Evolutionary conservation across 92 coral and sea anemone species (phyloP), one percentile per base, ranked within the genome.

Genomic region (Plumapathes pennacea): DNA sequence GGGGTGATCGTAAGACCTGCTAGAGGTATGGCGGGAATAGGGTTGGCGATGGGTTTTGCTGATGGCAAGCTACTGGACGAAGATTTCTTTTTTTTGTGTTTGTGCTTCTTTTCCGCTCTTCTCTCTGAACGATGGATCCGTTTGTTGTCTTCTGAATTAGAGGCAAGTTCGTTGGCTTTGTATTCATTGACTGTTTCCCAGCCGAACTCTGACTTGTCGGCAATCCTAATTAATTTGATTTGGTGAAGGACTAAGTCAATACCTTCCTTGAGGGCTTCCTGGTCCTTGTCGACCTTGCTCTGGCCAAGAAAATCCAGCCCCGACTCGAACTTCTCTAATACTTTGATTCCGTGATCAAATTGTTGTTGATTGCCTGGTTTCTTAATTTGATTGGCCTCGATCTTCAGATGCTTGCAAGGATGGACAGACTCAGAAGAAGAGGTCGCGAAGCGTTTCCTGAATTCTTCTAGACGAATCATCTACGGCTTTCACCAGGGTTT

Each of bases 111-210:
- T 22, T 57, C 23, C 10, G 49, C 64, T 10, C 49, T 57, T n/a
- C 32, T 57, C 27, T 57, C 64, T 1, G 49, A 38, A 24, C 34
- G 13, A 38, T n/a, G 27, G 28, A 57, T 57, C 3, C 32, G 36
- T 28, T 38, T 38, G 27, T 57, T 49, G 48, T 38, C 63, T 10
- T 57, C 63, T 2, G 63, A 38, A 37, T 57, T 25, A 1, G 64
- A 38, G 3, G 64, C 48, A 4, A 57, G 64, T 49, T 57, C 48
- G 24, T 57, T 38, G 3, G 64, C 64, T 10, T 57, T 25, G 31
- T 18, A 18, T 20, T 55, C 29, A 21, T 36, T n/a, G n/a, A n/a
- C n/a, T n/a, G n/a, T n/a, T 25, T 37, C 64, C 49, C 64, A 57
- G 25, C 60, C 60, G 0, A 53, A 32, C 27, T 53, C 41, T 17